These are phyloP conservation scores for Phalera bucephala DNA, from an alignment of 2,888 invertebrate species.

Conservation along the genomic window DNA sequence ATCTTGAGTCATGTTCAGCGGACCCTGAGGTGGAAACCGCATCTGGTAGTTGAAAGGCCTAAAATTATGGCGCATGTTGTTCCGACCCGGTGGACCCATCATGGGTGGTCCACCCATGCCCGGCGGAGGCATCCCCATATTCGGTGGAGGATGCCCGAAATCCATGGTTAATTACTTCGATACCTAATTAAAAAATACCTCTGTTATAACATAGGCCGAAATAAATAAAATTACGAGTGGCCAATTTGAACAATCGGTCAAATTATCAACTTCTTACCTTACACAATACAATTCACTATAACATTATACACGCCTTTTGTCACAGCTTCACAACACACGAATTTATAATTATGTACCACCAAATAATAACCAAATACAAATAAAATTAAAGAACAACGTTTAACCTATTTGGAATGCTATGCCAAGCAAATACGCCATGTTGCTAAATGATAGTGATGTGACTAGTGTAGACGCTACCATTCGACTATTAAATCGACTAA, in stretches of 20 bases:
- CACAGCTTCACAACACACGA: slow-evolving; percentile 50
- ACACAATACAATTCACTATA: slow-evolving; percentile 52
- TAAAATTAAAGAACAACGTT: slow-evolving; percentile 49
- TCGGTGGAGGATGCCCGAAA: slow-evolving; percentile 76
- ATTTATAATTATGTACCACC: slow-evolving; percentile 30
- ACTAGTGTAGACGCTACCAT: no score
- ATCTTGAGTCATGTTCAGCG: slow-evolving; percentile 89
- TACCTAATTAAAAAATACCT: slow-evolving; percentile 75
- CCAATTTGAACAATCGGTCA: slow-evolving; percentile 23
- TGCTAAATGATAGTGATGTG: slow-evolving; percentile 25
- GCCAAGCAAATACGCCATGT: slow-evolving; percentile 48
- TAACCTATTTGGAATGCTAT: slow-evolving; percentile 56
- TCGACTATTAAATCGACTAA: no score
- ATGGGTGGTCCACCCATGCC: slow-evolving; percentile 50
- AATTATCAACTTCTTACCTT: slow-evolving; percentile 58
- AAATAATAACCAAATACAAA: slow-evolving; percentile 44
- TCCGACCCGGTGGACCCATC: slow-evolving; percentile 62
- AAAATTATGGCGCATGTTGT: slow-evolving; percentile 77
- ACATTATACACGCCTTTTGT: slow-evolving; percentile 59
- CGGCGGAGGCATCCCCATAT: slow-evolving; percentile 68
- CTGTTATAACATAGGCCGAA: slow-evolving; percentile 46
- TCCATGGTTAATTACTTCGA: slow-evolving; percentile 73
- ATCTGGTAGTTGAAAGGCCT: slow-evolving; percentile 77
- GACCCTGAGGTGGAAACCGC: slow-evolving; percentile 78
- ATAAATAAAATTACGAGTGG: slow-evolving; percentile 25